These are phyloP conservation scores for Anguilla pacifica DNA, from an alignment of 2,797 vertebrate species.

Conservation along the genomic window DNA sequence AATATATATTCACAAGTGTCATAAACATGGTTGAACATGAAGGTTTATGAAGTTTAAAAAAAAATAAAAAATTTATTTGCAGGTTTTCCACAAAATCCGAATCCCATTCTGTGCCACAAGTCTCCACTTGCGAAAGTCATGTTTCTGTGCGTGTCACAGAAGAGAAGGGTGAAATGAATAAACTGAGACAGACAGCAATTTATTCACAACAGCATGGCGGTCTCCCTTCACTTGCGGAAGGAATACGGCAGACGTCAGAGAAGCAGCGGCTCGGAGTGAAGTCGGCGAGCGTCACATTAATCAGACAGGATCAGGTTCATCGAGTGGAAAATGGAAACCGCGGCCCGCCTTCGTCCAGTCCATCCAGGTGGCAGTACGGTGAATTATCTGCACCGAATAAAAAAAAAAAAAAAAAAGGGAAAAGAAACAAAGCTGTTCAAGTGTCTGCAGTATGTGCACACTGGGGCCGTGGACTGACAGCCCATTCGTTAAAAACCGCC, in stretches of 20 bases:
- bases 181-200: constrained; percentile 13
- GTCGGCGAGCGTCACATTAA: constrained; percentile 16
- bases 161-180: not conserved
- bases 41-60: not conserved
- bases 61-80: not conserved
- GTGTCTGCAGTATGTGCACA: not conserved
- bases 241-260: not conserved
- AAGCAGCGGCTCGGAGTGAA: not conserved
- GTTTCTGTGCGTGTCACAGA: constrained; percentile 4
- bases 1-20: not conserved
- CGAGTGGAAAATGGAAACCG: constrained; percentile 19
- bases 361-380: constrained; percentile 11
- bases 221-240: not conserved
- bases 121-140: not conserved
- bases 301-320: constrained; percentile 24
- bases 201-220: not conserved
- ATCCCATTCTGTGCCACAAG: not conserved
- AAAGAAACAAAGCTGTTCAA: constrained; percentile 17
- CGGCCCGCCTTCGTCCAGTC: not conserved
- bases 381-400: not conserved
- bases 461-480: not conserved
- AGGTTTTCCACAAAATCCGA: not conserved
- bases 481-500: not conserved
- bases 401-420: not conserved
- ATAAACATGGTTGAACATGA: not conserved